These are phyloP conservation scores for Sakesphorus luctuosus DNA, from an alignment of 2,113 vertebrate species.

Conservation along the genomic window DNA sequence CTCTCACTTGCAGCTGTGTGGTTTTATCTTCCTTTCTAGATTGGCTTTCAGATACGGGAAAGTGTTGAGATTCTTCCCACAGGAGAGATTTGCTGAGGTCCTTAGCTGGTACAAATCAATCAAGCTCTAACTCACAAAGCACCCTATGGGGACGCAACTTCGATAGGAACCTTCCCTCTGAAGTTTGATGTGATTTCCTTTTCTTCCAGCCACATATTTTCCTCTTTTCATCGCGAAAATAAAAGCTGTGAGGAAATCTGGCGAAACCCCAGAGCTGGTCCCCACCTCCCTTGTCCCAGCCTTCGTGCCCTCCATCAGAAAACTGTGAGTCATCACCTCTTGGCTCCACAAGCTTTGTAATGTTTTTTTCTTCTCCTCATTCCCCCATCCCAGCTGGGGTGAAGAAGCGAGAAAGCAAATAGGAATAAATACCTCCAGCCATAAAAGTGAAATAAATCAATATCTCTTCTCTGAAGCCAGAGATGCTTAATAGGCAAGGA, in stretches of 20 bases:
- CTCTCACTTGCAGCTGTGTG: background rate
- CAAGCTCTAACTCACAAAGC: conserved; percentile 44
- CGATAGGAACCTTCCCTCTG: conserved; percentile 9
- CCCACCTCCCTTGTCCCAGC: background rate
- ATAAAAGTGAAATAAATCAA: conserved; percentile 75
- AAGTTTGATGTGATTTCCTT: conserved; percentile 40
- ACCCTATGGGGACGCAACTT: conserved; percentile 36
- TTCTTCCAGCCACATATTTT: background rate
- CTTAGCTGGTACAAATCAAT: conserved; percentile 54
- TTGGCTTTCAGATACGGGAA: conserved; percentile 6
- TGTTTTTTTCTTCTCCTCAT: background rate
- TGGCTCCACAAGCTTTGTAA: background rate
- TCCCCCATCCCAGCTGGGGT: background rate
- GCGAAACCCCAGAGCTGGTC: background rate
- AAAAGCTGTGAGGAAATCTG: background rate
- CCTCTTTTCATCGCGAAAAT: background rate
- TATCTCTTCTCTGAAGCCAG: conserved; percentile 66
- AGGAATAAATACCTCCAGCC: conserved; percentile 69
- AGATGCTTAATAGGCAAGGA: conserved; percentile 76
- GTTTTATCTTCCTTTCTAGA: conserved; percentile 38
- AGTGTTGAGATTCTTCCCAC: conserved; percentile 5
- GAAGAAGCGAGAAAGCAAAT: conserved; percentile 61
- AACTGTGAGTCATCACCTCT: conserved; percentile 33
- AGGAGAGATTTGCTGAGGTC: conserved; percentile 53
- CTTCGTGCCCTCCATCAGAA: background rate